These are phyloP conservation scores for Trissolcus basalis DNA, from an alignment of 1,140 invertebrate genomes.

Conservation along the genomic window DNA sequence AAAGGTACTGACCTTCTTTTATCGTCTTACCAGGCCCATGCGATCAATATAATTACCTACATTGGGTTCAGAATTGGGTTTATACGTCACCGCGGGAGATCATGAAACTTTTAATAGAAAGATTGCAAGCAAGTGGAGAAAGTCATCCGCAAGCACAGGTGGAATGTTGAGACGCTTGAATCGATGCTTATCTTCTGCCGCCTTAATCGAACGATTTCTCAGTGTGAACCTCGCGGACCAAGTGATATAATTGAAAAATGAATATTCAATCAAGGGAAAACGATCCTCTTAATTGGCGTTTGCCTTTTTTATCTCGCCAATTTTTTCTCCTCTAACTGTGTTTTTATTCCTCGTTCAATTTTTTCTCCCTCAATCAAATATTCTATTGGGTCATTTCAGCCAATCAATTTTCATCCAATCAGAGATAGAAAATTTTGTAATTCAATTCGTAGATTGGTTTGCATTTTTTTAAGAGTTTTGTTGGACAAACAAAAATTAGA, in stretches of 20 bases:
- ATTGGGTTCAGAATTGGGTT: conserved; percentile 63
- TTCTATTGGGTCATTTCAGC: too few relatives aligned
- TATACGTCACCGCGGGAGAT: conserved; percentile 60
- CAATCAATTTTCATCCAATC: too few relatives aligned
- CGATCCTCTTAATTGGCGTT: background rate
- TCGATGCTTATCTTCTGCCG: conserved; percentile 40
- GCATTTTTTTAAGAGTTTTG: too few relatives aligned
- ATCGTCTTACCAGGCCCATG: conserved; percentile 56
- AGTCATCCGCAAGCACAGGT: conserved; percentile 61
- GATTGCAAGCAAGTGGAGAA: conserved; percentile 59
- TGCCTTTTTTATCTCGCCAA: too few relatives aligned
- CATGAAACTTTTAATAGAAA: conserved; percentile 60
- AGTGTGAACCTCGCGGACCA: conserved; percentile 10
- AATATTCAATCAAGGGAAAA: conserved; percentile 39
- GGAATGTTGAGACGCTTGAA: conserved; percentile 29
- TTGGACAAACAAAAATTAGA: too few relatives aligned
- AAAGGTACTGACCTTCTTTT: conserved; percentile 72
- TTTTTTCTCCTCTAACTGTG: too few relatives aligned
- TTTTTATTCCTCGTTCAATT: too few relatives aligned
- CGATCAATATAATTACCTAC: conserved; percentile 70
- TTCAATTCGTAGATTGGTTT: too few relatives aligned
- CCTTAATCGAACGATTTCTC: conserved; percentile 32
- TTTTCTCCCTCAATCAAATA: too few relatives aligned
- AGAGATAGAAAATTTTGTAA: too few relatives aligned
- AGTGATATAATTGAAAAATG: conserved; percentile 47